Evolutionary conservation across 1,140 invertebrate species (phyloP), one percentile per base, ranked within the genome.

Genomic region (Physella acuta): DNA sequence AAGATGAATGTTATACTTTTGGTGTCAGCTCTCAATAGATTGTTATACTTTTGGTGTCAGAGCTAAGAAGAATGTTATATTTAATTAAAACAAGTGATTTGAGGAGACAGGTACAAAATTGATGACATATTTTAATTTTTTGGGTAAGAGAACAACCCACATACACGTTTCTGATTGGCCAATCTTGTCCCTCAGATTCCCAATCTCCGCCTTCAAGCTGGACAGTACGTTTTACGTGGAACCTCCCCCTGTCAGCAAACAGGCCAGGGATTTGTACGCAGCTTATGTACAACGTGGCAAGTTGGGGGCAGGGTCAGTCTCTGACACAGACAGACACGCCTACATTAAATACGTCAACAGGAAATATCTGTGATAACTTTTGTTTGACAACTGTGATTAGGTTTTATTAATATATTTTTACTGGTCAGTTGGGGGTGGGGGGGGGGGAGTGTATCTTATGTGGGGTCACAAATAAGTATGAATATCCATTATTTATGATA

Each of bases 221-320:
- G 87, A 89, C 77, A 84, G 84, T 64, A 81, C 82, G 0, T 82
- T 81, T 71, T 69, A 88, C 83, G 88, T 88, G 73, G 83, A 78
- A 79, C 87, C 90, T 20, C 91, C 91, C 0, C 88, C 82, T 5
- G 89, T 92, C 20, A 87, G 86, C 30, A 85, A 87, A 63, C 78
- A 87, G 16, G 88, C 88, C 74, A 83, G 87, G 63, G 88, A 88
- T 73, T 88, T 92, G 71, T 92, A 92, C 79, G 84, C 88, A 24
- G 87, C 90, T 59, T 92, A 92, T 75, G 85, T 91, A 11, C 82
- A 87, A 52, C 78, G 78, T 64, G 83, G 80, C 20, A 67, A 66
- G 28, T 70, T 79, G 58, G 88, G 88, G 2, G 84, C 87, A 1
- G 71, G 71, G 31, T 53, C 71, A 17, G 66, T 68, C 5, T 61